Conservation (phyloP, 2,113 vertebrate genomes). For the Cheilinus undulatus region DNA sequence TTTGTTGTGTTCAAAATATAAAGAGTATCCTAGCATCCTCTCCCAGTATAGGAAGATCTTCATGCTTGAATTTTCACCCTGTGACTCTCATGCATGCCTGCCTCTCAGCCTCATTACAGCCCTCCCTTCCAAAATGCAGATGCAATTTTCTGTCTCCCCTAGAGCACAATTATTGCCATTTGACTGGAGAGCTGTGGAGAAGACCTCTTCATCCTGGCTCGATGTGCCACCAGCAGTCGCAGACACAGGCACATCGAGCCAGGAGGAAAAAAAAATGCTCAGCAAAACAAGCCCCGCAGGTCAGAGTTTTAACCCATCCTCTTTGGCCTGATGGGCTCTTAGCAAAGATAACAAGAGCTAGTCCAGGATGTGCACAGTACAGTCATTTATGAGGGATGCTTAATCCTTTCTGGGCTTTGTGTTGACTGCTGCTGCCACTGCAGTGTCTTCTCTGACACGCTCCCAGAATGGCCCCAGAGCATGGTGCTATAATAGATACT, state of each 20-base stretch:
- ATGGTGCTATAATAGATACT: conserved; percentile 1
- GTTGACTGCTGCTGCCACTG: conserved; percentile 26
- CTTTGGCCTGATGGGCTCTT: conserved; percentile 47
- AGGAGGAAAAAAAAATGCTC: conserved; percentile 21
- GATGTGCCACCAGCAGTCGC: conserved; percentile 33
- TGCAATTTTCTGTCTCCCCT: conserved; percentile 49
- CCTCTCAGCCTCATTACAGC: conserved; percentile 35
- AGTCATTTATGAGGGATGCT: neutral
- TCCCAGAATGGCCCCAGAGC: conserved; percentile 23
- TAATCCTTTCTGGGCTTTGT: conserved; percentile 25
- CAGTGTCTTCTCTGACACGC: conserved; percentile 24
- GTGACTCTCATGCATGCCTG: conserved; percentile 10
- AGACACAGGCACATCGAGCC: conserved; percentile 11
- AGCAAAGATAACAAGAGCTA: conserved; percentile 47
- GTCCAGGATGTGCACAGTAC: neutral
- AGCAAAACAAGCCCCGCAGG: conserved; percentile 21
- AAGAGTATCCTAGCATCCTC: too few relatives aligned
- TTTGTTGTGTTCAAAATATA: too few relatives aligned
- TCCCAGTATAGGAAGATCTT: neutral
- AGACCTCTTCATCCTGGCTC: conserved; percentile 44
- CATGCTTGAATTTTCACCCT: neutral
- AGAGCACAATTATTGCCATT: conserved; percentile 58
- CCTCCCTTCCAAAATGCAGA: conserved; percentile 36
- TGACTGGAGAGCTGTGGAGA: conserved; percentile 63
- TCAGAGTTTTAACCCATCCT: conserved; percentile 37